Conservation (phyloP, 1,140 invertebrate genomes). For the Drosophila kikkawai region DNA sequence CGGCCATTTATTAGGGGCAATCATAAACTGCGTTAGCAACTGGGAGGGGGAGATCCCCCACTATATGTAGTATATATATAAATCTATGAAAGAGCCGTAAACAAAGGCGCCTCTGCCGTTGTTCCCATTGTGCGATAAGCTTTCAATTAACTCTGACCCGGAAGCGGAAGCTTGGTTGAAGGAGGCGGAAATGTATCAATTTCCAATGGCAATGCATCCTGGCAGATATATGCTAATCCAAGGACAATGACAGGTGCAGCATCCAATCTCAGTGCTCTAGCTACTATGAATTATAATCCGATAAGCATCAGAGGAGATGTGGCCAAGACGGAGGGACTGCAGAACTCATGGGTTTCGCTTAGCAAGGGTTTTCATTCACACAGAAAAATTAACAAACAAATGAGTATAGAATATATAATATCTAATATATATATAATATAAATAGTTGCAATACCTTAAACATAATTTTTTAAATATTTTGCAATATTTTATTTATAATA, state of each 20-base stretch:
- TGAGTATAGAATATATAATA: too few species aligned
- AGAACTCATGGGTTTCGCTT: neutral
- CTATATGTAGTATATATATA: neutral
- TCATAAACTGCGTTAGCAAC: conserved; percentile 35
- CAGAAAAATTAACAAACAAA: neutral
- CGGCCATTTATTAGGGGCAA: conserved; percentile 32
- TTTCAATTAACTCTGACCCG: conserved; percentile 59
- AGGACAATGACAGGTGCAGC: conserved; percentile 12
- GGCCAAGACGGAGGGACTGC: neutral
- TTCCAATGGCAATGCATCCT: conserved; percentile 4
- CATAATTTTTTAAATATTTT: neutral
- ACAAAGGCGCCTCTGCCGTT: conserved; percentile 14
- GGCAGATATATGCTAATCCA: conserved; percentile 12
- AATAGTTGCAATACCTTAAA: neutral
- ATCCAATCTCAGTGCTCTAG: neutral
- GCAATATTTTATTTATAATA: neutral
- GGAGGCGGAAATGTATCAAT: conserved; percentile 7
- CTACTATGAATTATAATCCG: neutral
- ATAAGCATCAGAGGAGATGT: neutral
- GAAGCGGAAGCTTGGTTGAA: conserved; percentile 8
- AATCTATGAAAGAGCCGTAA: conserved; percentile 8
- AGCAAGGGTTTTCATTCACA: neutral
- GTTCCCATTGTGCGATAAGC: conserved; percentile 39
- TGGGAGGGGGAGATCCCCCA: neutral
- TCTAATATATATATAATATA: neutral